Evolutionary conservation across 2,797 vertebrate genomes (phyloP), one percentile per base, ranked within the genome.

Genomic region (Darevskia nairensis): DNA sequence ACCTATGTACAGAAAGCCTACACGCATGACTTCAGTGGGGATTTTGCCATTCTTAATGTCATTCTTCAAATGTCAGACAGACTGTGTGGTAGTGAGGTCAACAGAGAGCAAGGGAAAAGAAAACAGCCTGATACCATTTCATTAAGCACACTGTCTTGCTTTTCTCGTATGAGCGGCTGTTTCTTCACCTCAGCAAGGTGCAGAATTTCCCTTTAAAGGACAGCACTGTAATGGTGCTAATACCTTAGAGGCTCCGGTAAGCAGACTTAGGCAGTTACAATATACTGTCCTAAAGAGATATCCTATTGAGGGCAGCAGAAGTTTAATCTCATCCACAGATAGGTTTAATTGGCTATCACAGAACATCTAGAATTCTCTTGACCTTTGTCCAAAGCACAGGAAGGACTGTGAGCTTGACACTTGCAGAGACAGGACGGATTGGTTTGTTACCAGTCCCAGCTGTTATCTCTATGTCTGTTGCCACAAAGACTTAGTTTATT

Each of bases 401-500:
- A 68, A 84, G 8, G 85, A 80, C 69, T 55, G 44, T 39, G 23
- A 66, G 81, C 13, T 81, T 85, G 78, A 85, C 88, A 85, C 69
- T 85, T 79, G 74, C 81, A 86, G 78, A 80, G 89, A 75, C 29
- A 87, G 89, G 69, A 87, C 79, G 76, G 77, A 76, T 84, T 87
- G 82, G 85, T 75, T 84, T 75, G 68, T 87, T 80, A 80, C 85
- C 46, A 66, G 81, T 75, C 68, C 32, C 68, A 87, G 81, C 80
- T 84, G 75, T 87, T 87, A 87, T 87, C 89, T 74, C 81, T 79
- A 2, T 83, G 86, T 66, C 81, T 80, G 69, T 80, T 80, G 55
- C 77, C 46, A 84, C 76, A 87, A 90, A 80, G 75, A 80, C 66
- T 90, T 84, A 84, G 85, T 84, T 84, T 87, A 80, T 87, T 90